These are phyloP conservation scores for Spinus olivaceus DNA, from an alignment of 2,797 vertebrate species.

Conservation along the genomic window DNA sequence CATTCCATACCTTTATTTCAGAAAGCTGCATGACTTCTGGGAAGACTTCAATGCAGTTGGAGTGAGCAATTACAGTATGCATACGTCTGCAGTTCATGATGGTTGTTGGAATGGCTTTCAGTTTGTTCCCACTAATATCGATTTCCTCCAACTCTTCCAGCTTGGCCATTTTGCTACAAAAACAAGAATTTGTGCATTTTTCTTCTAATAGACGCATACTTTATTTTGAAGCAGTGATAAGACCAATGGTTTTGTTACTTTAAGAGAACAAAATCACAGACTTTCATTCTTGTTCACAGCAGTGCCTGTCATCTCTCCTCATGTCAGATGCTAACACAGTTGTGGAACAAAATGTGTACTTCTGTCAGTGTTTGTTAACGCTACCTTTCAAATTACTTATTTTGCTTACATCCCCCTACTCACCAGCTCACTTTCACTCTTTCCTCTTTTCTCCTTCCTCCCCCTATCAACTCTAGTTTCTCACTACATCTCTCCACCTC, in stretches of 20 bases:
- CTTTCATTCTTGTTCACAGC: neutral
- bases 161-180: slow-evolving; percentile 96
- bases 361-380: neutral
- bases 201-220: neutral
- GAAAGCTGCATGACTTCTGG: slow-evolving; percentile 97
- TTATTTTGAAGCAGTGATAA: neutral
- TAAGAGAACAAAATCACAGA: neutral
- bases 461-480: neutral
- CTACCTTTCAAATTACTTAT: neutral
- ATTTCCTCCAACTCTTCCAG: slow-evolving; percentile 96
- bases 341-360: neutral
- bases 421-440: neutral
- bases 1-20: slow-evolving; percentile 89
- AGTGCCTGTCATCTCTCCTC: neutral
- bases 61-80: slow-evolving; percentile 95
- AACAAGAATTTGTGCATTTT: slow-evolving; percentile 3
- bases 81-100: slow-evolving; percentile 92
- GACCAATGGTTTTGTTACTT: neutral
- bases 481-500: neutral
- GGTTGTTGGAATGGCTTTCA: slow-evolving; percentile 95
- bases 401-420: neutral
- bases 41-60: slow-evolving; percentile 95
- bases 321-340: neutral
- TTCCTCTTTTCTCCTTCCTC: neutral
- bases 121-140: slow-evolving; percentile 93